A percentile compares a stretch with the other conserved stretches of the same genome.
These are phyloP conservation scores for Parasteatoda lunata DNA, from an alignment of 2,888 invertebrate species.

Conservation along the genomic window DNA sequence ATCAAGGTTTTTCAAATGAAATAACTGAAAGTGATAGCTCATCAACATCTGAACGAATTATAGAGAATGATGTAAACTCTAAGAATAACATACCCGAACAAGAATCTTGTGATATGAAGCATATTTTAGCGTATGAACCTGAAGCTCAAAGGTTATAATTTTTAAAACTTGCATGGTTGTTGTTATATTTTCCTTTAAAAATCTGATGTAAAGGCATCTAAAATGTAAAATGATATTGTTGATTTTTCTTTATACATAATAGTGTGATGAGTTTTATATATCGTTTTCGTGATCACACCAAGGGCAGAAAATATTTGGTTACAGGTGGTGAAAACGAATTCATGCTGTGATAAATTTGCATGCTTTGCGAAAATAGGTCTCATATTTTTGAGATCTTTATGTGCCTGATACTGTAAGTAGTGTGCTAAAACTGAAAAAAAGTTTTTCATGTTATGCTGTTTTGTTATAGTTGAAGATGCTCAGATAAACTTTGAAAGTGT, in stretches of 20 bases:
- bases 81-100: constrained; percentile 52
- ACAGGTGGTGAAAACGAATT: constrained; percentile 1
- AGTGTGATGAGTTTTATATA: neutral
- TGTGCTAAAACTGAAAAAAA: neutral
- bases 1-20: constrained; percentile 64
- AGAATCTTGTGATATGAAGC: constrained; percentile 67
- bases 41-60: constrained; percentile 65
- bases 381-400: neutral
- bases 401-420: neutral
- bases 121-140: constrained; percentile 56
- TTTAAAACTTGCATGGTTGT: neutral
- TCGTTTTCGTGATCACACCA: constrained; percentile 1
- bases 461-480: neutral
- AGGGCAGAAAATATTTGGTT: neutral
- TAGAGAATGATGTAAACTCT: constrained; percentile 59
- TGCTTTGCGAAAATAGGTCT: neutral
- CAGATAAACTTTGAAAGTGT: neutral
- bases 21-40: constrained; percentile 67
- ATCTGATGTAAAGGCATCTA: neutral
- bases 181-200: neutral
- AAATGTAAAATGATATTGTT: neutral
- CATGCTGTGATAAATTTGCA: constrained; percentile 3
- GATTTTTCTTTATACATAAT: neutral
- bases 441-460: neutral
- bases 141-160: neutral